Evolutionary conservation across 2,797 vertebrate genomes (phyloP).

Genomic region (Centropyge bicolor): DNA sequence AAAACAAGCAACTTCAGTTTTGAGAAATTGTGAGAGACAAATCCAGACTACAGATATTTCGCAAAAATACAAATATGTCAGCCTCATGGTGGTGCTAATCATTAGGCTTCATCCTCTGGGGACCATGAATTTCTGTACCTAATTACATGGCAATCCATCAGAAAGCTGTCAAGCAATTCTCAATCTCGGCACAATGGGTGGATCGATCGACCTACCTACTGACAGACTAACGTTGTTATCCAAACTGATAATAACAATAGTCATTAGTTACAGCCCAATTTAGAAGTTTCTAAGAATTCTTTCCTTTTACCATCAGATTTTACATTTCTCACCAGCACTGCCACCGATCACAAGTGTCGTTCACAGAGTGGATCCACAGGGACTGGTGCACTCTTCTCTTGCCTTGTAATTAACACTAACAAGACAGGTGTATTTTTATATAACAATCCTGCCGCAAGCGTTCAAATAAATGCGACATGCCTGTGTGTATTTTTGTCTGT

Average conservation of each 20-base stretch:
- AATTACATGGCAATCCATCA: not conserved
- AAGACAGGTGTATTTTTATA: slow-evolving; percentile 37
- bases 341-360: not conserved
- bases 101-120: not conserved
- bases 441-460: slow-evolving; percentile 19
- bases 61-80: not conserved
- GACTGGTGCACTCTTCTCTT: slow-evolving; percentile 2
- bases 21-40: too few relatives aligned
- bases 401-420: slow-evolving; percentile 35
- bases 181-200: not conserved
- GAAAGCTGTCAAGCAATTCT: not conserved
- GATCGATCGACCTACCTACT: not conserved
- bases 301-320: not conserved
- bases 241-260: not conserved
- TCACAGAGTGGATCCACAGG: not conserved
- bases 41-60: not conserved
- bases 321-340: not conserved
- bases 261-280: not conserved
- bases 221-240: not conserved
- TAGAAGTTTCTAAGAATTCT: not conserved
- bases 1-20: not conserved
- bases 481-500: slow-evolving; percentile 7
- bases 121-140: not conserved
- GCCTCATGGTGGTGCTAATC: not conserved
- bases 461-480: slow-evolving; percentile 28